Percentiles rank a stretch among this genome's conserved stretches.
These are phyloP conservation scores for Calephelis nemesis DNA, from an alignment of 1,140 invertebrate genomes.

Conservation along the genomic window DNA sequence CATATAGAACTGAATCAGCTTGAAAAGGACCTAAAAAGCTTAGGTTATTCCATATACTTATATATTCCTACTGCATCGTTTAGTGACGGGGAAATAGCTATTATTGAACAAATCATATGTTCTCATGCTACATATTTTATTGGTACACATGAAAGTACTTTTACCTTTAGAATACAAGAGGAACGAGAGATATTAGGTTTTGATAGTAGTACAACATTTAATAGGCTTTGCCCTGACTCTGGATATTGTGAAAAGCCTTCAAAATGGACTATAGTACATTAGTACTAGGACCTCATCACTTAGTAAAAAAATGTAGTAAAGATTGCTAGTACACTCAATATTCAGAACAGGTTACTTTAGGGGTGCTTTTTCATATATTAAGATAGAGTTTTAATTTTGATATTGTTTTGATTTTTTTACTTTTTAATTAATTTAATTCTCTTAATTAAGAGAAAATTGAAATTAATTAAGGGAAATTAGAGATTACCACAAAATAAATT, in stretches of 20 bases:
- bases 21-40: slow-evolving; percentile 54
- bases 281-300: not conserved
- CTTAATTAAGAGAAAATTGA: no score
- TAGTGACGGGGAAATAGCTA: slow-evolving; percentile 93
- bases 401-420: no score
- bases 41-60: slow-evolving; percentile 50
- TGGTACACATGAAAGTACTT: slow-evolving; percentile 96
- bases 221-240: slow-evolving; percentile 86
- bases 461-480: no score
- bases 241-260: slow-evolving; percentile 65
- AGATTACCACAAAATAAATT: no score
- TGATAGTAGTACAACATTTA: slow-evolving; percentile 90
- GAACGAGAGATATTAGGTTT: slow-evolving; percentile 97
- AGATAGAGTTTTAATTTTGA: no score
- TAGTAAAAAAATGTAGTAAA: no score
- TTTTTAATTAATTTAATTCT: no score
- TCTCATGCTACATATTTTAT: slow-evolving; percentile 93
- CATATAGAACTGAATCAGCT: slow-evolving; percentile 76
- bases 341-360: no score
- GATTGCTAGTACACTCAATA: no score
- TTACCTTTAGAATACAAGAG: slow-evolving; percentile 97
- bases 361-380: no score
- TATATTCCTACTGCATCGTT: slow-evolving; percentile 70
- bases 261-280: slow-evolving; percentile 54
- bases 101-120: slow-evolving; percentile 98